Conservation (phyloP, 1,140 invertebrate species). For the Orchesella cincta region DNA sequence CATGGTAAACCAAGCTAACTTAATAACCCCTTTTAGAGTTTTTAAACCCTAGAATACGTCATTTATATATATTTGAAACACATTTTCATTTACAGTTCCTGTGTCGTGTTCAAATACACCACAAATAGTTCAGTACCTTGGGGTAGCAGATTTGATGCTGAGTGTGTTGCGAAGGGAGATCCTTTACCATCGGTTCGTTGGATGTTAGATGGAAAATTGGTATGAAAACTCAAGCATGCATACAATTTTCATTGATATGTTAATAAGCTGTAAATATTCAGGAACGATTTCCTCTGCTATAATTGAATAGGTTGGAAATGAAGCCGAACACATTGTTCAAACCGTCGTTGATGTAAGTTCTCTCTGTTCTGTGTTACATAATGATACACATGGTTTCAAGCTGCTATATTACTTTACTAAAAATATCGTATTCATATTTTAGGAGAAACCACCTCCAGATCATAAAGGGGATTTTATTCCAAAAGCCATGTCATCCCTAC, state of each 20-base stretch:
- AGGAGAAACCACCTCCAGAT: constrained; percentile 14
- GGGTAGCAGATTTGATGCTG: constrained; percentile 48
- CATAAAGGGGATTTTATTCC: constrained; percentile 41
- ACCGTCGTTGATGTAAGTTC: constrained; percentile 43
- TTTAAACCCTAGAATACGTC: too few relatives aligned
- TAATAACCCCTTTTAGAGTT: too few relatives aligned
- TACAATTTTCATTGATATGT: neutral
- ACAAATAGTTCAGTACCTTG: constrained; percentile 46
- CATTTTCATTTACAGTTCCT: constrained; percentile 49
- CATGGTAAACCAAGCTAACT: constrained; percentile 30
- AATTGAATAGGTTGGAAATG: constrained; percentile 42
- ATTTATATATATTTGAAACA: too few relatives aligned
- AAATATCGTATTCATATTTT: constrained; percentile 6
- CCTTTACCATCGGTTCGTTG: constrained; percentile 46
- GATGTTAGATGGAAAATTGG: constrained; percentile 45
- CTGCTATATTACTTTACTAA: too few relatives aligned
- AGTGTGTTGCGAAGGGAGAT: constrained; percentile 47
- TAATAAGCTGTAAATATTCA: neutral
- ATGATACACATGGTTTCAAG: too few relatives aligned
- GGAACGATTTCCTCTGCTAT: constrained; percentile 17
- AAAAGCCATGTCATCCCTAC: constrained; percentile 43
- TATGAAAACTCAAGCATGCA: neutral
- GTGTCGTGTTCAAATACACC: constrained; percentile 42
- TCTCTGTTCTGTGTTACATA: neutral
- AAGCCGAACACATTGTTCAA: constrained; percentile 45